Evolutionary conservation across 2,888 invertebrate species (phyloP).

Genomic region (Monochamus alternatus): DNA sequence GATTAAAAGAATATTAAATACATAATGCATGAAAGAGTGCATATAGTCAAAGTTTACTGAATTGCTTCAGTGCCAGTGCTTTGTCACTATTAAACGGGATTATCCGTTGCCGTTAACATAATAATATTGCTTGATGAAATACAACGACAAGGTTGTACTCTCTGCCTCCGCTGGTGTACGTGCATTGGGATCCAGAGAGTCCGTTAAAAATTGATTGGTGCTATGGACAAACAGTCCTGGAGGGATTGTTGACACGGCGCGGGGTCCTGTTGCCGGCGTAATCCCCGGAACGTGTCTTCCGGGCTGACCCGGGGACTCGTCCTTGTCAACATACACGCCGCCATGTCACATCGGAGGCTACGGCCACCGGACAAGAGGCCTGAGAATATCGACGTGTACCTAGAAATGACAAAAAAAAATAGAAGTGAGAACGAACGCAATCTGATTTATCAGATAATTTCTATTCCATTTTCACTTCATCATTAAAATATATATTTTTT

Average conservation of each 20-base stretch:
- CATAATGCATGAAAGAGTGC: too few species aligned
- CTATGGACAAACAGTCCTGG: slow-evolving; percentile 59
- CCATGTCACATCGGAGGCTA: slow-evolving; percentile 60
- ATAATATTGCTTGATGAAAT: too few species aligned
- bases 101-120: neutral
- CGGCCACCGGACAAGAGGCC: neutral
- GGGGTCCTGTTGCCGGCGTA: slow-evolving; percentile 61
- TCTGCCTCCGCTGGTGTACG: too few species aligned
- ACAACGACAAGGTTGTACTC: too few species aligned
- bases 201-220: slow-evolving; percentile 55
- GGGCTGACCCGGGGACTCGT: slow-evolving; percentile 65
- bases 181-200: neutral
- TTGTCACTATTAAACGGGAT: neutral
- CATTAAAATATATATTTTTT: too few species aligned
- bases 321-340: slow-evolving; percentile 66
- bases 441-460: too few species aligned
- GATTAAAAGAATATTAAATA: too few species aligned
- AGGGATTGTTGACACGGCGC: slow-evolving; percentile 62
- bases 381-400: neutral
- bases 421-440: too few species aligned
- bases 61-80: too few species aligned
- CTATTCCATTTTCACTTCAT: too few species aligned
- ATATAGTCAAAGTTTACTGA: too few species aligned
- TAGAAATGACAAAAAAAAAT: too few species aligned
- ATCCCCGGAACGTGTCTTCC: slow-evolving; percentile 67